Conservation (phyloP, 2,797 vertebrate species). For the Cygnus olor region DNA sequence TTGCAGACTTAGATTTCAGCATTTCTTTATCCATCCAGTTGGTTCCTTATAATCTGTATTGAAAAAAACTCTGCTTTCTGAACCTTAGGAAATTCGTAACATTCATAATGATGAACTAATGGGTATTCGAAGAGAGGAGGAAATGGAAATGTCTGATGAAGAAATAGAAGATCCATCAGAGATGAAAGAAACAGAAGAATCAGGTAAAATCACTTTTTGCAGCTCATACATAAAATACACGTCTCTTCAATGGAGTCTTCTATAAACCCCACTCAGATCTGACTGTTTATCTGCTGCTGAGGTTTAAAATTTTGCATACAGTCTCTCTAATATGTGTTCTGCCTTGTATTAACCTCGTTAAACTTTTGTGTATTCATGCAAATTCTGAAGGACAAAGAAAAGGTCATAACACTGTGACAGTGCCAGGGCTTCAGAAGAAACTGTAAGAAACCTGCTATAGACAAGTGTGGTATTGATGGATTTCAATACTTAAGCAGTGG, state of each 20-base stretch:
- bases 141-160: constrained; percentile 99
- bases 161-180: constrained; percentile 89
- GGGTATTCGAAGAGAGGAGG: constrained; percentile 95
- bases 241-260: background rate
- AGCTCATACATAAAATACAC: background rate
- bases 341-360: background rate
- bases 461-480: background rate
- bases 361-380: background rate
- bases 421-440: background rate
- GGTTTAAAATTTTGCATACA: background rate
- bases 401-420: background rate
- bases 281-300: background rate
- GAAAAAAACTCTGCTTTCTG: constrained; percentile 47
- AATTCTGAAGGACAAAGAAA: background rate
- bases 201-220: constrained; percentile 72
- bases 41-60: background rate
- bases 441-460: background rate
- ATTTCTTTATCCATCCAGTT: background rate
- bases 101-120: constrained; percentile 97
- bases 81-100: constrained; percentile 93
- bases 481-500: background rate
- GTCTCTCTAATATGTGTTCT: background rate
- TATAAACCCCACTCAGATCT: background rate
- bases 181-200: constrained; percentile 90
- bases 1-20: constrained; percentile 21